Conservation (phyloP, 2,888 invertebrate genomes). For the Pterostichus niger region DNA sequence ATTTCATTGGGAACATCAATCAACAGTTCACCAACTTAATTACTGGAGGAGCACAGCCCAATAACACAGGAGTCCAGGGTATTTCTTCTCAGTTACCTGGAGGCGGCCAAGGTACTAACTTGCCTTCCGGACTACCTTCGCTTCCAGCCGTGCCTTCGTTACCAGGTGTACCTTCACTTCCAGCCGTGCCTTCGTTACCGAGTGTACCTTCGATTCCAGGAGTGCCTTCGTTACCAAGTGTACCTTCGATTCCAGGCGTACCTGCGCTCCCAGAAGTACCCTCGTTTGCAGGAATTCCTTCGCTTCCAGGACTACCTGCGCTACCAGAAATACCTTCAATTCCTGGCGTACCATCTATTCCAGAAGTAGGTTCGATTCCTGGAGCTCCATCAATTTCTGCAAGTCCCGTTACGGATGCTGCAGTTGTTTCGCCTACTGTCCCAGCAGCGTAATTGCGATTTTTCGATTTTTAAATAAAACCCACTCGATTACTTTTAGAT, state of each 20-base stretch:
- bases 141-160: neutral
- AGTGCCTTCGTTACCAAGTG: neutral
- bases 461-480: neutral
- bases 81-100: conserved; percentile 48
- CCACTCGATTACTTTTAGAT: conserved; percentile 57
- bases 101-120: conserved; percentile 8
- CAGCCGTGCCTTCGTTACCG: neutral
- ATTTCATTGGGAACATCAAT: conserved; percentile 3
- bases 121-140: neutral
- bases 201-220: conserved; percentile 13
- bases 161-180: conserved; percentile 7
- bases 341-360: neutral
- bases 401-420: neutral
- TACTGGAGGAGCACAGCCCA: conserved; percentile 20
- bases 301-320: neutral
- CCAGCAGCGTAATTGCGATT: neutral
- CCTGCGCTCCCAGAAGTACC: conserved; percentile 12
- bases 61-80: neutral
- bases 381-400: neutral
- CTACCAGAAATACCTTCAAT: neutral
- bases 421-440: neutral
- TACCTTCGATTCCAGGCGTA: conserved; percentile 8
- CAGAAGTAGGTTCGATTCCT: no score
- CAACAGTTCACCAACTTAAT: conserved; percentile 56
- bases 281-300: neutral